phyloP scores from a whole-genome alignment of 1,140 invertebrate species.

The Lepidotrigona ventralis region DNA sequence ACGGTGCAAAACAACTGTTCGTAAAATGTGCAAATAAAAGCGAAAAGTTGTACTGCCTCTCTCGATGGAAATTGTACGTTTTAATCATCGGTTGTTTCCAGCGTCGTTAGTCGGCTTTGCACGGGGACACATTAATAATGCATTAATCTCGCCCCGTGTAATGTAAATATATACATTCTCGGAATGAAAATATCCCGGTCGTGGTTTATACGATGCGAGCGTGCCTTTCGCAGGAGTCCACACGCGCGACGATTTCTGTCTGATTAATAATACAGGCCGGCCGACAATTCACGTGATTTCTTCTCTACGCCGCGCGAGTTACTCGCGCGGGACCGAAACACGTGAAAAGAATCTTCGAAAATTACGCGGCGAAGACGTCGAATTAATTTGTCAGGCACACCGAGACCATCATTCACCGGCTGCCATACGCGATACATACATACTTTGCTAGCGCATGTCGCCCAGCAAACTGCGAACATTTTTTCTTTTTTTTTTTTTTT shows the following conservation, averaged over 20 bases:
- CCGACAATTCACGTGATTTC: conserved; percentile 20
- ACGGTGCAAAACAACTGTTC: too few relatives aligned
- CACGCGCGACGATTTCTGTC: conserved; percentile 13
- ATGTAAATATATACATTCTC: neutral
- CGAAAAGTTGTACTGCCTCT: too few relatives aligned
- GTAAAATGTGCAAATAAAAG: too few relatives aligned
- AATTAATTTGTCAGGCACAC: conserved; percentile 52
- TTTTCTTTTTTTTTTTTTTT: conserved; percentile 16
- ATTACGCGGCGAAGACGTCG: conserved; percentile 39
- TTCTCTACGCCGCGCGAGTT: neutral
- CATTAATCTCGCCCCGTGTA: neutral
- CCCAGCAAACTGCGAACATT: conserved; percentile 41
- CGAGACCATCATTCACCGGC: conserved; percentile 53
- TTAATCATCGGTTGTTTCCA: too few relatives aligned
- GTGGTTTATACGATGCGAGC: neutral
- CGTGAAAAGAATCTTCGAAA: conserved; percentile 32
- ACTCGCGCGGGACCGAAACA: neutral
- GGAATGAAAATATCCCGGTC: neutral
- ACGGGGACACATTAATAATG: neutral
- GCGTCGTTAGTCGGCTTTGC: too few relatives aligned
- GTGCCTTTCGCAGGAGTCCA: neutral
- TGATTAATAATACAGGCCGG: conserved; percentile 35
- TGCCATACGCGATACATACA: conserved; percentile 12
- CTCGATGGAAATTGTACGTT: too few relatives aligned
- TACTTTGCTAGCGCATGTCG: conserved; percentile 54